These are phyloP conservation scores for Tachuris rubrigastra DNA, from an alignment of 2,113 vertebrate species.

Conservation along the genomic window DNA sequence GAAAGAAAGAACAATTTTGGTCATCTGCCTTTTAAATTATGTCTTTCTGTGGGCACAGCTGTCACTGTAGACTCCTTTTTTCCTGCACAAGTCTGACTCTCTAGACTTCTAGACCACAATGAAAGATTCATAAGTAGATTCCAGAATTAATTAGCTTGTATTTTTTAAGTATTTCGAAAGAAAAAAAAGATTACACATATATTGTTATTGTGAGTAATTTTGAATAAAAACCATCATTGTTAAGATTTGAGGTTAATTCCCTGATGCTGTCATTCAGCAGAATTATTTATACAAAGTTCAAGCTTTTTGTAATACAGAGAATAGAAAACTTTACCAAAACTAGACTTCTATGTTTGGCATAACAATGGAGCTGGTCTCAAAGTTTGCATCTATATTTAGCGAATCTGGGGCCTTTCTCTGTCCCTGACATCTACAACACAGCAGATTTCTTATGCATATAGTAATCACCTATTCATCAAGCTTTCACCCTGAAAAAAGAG, in stretches of 20 bases:
- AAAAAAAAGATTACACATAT: neutral
- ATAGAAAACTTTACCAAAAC: neutral
- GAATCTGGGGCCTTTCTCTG: neutral
- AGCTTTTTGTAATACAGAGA: neutral
- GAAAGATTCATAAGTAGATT: neutral
- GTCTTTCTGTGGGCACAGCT: neutral
- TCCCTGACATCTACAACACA: neutral
- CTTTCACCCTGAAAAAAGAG: neutral
- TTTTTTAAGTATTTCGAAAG: neutral
- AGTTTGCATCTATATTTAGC: neutral
- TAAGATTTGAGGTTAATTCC: neutral
- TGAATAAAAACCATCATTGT: neutral
- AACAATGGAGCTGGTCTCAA: neutral
- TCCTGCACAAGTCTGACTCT: neutral
- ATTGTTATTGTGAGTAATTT: neutral
- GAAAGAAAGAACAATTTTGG: neutral
- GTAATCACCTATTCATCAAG: neutral
- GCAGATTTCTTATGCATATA: neutral
- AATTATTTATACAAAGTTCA: neutral
- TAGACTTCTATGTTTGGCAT: neutral
- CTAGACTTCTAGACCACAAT: neutral
- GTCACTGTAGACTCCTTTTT: neutral
- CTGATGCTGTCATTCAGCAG: neutral
- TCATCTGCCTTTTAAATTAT: neutral
- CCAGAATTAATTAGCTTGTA: neutral